Percentiles rank a stretch among this genome's conserved stretches.
phyloP scores from a whole-genome alignment of 2,888 invertebrate species.

The Polia nebulosa region DNA sequence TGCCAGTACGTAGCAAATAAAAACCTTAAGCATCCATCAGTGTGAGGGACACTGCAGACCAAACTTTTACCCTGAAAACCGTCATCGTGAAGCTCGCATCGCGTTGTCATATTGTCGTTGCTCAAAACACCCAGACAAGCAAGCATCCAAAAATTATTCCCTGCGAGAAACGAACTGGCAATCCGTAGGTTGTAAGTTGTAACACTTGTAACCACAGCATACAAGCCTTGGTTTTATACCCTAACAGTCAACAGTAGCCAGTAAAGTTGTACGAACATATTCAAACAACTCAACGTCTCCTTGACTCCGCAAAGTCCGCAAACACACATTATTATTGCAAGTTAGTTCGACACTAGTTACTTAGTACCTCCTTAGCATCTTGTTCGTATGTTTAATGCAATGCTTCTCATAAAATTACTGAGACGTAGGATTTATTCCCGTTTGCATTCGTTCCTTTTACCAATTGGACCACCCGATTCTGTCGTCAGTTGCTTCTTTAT shows the following conservation, averaged over 20 bases:
- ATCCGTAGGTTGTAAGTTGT: too few relatives aligned
- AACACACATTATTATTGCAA: constrained; percentile 36
- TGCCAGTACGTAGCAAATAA: too few relatives aligned
- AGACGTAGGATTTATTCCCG: constrained; percentile 40
- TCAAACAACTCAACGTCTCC: constrained; percentile 37
- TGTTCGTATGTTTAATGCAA: constrained; percentile 37
- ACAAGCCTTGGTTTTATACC: neutral
- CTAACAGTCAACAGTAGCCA: constrained; percentile 9
- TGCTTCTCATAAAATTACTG: constrained; percentile 37
- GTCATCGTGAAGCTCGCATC: too few relatives aligned
- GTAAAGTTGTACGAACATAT: constrained; percentile 5
- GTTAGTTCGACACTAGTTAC: constrained; percentile 39
- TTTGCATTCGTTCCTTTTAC: constrained; percentile 31
- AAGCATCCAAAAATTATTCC: too few relatives aligned
- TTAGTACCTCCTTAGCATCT: constrained; percentile 44
- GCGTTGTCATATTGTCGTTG: too few relatives aligned
- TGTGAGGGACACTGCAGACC: too few relatives aligned
- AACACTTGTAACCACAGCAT: too few relatives aligned
- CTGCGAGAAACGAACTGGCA: too few relatives aligned
- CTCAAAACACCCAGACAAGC: too few relatives aligned
- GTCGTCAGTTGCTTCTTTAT: constrained; percentile 2
- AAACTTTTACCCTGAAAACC: too few relatives aligned
- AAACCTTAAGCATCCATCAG: too few relatives aligned
- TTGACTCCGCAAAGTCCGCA: constrained; percentile 26
- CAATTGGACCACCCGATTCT: constrained; percentile 44